phyloP scores from a whole-genome alignment of 2,113 vertebrate species.

The Sorex araneus region DNA sequence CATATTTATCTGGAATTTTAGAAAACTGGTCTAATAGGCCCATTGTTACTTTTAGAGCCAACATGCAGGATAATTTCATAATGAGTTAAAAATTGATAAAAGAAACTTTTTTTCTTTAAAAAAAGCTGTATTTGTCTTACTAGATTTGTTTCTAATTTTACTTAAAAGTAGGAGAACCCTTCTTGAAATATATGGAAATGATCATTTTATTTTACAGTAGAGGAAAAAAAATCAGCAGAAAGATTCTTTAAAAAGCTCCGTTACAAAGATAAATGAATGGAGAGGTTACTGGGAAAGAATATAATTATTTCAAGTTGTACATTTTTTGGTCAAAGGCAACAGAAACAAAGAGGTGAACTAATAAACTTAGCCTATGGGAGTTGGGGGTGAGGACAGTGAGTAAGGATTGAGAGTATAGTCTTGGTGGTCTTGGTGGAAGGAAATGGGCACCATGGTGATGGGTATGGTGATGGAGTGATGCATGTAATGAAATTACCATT shows the following conservation, averaged over 20 bases:
- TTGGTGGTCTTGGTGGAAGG: no score
- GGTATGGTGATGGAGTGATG: no score
- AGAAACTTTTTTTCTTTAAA: not conserved
- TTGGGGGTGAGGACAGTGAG: no score
- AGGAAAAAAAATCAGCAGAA: not conserved
- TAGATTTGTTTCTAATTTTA: conserved; percentile 35
- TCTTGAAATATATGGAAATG: conserved; percentile 20
- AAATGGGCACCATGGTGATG: no score
- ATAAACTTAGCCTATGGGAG: no score
- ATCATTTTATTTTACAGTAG: conserved; percentile 32
- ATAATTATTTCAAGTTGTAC: not conserved
- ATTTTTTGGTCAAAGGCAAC: not conserved
- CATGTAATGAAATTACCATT: no score
- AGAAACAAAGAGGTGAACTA: no score
- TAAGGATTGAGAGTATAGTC: no score
- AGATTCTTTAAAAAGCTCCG: not conserved
- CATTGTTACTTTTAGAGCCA: conserved; percentile 11
- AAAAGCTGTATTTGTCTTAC: not conserved
- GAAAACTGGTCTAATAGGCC: not conserved
- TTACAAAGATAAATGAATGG: not conserved
- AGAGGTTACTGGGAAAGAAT: not conserved
- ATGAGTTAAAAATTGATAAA: not conserved
- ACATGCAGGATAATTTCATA: conserved; percentile 4
- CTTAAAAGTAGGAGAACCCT: conserved; percentile 8
- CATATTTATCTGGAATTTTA: not conserved